These are phyloP conservation scores for Catocala fraxini DNA, from an alignment of 2,888 invertebrate species.

Conservation along the genomic window DNA sequence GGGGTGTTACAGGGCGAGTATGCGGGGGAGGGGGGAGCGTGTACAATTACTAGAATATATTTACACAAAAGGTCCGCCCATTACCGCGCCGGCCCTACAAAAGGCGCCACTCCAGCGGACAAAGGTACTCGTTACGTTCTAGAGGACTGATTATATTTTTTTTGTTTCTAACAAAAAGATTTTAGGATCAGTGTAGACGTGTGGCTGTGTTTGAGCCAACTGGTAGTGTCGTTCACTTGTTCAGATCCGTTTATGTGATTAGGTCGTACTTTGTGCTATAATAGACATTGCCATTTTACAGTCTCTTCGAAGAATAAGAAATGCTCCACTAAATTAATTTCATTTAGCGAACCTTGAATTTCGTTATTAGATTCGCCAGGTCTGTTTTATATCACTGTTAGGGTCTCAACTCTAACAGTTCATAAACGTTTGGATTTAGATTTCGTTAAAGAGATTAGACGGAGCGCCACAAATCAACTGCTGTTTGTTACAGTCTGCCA, in stretches of 20 bases:
- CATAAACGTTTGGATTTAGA: too few relatives aligned
- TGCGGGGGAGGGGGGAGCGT: slow-evolving; percentile 33
- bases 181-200: slow-evolving; percentile 50
- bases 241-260: background rate
- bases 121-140: slow-evolving; percentile 68
- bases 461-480: too few relatives aligned
- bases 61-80: slow-evolving; percentile 65
- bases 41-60: slow-evolving; percentile 68
- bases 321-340: too few relatives aligned
- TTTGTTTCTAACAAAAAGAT: slow-evolving; percentile 69
- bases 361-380: too few relatives aligned
- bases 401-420: too few relatives aligned
- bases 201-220: slow-evolving; percentile 6
- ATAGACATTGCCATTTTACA: slow-evolving; percentile 2
- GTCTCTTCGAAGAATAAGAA: background rate
- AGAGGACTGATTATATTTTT: slow-evolving; percentile 70
- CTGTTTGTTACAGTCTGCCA: too few relatives aligned
- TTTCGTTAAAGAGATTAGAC: too few relatives aligned
- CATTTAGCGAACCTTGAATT: too few relatives aligned
- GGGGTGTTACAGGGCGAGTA: slow-evolving; percentile 27
- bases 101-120: slow-evolving; percentile 61
- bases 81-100: slow-evolving; percentile 56
- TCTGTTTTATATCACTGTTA: too few relatives aligned
- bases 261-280: background rate
- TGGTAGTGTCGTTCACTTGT: background rate